phyloP scores from a whole-genome alignment of 92 coral and sea anemone species.

The Blastomussa wellsi region DNA sequence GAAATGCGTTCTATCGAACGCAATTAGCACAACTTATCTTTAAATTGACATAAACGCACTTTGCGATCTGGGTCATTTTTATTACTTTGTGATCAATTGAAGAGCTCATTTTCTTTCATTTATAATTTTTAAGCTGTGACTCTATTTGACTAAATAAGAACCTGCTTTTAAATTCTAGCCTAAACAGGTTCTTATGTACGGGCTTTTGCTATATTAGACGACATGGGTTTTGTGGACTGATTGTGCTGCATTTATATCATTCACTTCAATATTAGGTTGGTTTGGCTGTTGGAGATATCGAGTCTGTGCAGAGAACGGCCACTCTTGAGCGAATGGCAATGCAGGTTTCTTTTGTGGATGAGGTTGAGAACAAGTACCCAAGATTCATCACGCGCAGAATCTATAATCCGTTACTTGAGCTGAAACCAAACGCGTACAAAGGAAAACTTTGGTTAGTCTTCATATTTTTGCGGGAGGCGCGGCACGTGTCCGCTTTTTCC shows the following conservation, averaged over 20 bases:
- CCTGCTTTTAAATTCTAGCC: too few relatives aligned
- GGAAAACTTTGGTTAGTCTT: constrained; percentile 15
- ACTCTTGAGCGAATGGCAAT: constrained; percentile 58
- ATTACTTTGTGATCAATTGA: too few relatives aligned
- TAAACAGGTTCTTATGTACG: too few relatives aligned
- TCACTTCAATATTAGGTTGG: constrained; percentile 45
- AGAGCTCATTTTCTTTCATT: too few relatives aligned
- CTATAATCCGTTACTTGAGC: constrained; percentile 47
- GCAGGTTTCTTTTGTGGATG: constrained; percentile 70
- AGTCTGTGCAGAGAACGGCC: constrained; percentile 51
- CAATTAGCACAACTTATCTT: too few relatives aligned
- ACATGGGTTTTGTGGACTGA: neutral
- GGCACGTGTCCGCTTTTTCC: neutral
- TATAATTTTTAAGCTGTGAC: too few relatives aligned
- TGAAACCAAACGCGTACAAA: constrained; percentile 39
- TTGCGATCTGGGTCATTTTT: too few relatives aligned
- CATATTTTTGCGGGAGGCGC: neutral
- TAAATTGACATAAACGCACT: too few relatives aligned
- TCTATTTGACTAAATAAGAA: too few relatives aligned
- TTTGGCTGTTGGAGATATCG: constrained; percentile 66
- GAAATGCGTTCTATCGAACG: too few relatives aligned
- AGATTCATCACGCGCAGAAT: constrained; percentile 59
- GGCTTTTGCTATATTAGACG: too few relatives aligned
- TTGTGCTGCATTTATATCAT: neutral
- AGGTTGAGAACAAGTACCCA: constrained; percentile 70